Evolutionary conservation across 1,140 invertebrate genomes (phyloP).

Genomic region (Lethrus apterus): DNA sequence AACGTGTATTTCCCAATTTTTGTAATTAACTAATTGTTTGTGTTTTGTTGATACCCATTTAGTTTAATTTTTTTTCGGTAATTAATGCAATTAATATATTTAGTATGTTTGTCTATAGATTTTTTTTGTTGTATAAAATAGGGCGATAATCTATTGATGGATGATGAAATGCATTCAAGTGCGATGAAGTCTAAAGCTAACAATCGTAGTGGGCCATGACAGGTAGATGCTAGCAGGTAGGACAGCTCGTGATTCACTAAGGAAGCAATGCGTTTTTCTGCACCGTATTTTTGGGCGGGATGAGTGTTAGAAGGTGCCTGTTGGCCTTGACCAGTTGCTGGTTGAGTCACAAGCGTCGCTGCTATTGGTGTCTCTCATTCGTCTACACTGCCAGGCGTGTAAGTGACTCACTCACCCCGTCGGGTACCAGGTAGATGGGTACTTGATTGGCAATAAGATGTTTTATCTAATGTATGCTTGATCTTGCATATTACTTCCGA

Average conservation of each 20-base stretch:
- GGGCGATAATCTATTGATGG: background rate
- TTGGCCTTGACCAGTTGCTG: constrained; percentile 24
- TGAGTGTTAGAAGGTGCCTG: constrained; percentile 22
- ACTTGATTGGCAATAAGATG: background rate
- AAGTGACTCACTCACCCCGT: constrained; percentile 8
- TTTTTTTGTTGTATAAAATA: background rate
- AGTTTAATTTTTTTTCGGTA: no score
- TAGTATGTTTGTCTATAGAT: no score
- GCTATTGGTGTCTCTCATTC: constrained; percentile 18
- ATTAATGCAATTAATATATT: no score
- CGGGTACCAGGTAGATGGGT: background rate
- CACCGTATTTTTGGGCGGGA: constrained; percentile 20
- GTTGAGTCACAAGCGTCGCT: constrained; percentile 19
- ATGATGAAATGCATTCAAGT: background rate
- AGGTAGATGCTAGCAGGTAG: constrained; percentile 8
- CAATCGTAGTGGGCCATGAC: background rate
- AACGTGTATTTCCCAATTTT: no score
- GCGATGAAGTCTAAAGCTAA: background rate
- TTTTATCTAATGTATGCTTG: constrained; percentile 1
- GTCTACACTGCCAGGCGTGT: constrained; percentile 10
- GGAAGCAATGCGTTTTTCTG: constrained; percentile 18
- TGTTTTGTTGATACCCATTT: no score
- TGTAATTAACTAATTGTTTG: no score
- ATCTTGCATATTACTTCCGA: constrained; percentile 2
- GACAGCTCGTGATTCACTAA: constrained; percentile 18